A percentile compares a stretch with the other conserved stretches of the same genome.
Evolutionary conservation across 2,113 vertebrate genomes (phyloP).

Genomic region (Carassius carassius): DNA sequence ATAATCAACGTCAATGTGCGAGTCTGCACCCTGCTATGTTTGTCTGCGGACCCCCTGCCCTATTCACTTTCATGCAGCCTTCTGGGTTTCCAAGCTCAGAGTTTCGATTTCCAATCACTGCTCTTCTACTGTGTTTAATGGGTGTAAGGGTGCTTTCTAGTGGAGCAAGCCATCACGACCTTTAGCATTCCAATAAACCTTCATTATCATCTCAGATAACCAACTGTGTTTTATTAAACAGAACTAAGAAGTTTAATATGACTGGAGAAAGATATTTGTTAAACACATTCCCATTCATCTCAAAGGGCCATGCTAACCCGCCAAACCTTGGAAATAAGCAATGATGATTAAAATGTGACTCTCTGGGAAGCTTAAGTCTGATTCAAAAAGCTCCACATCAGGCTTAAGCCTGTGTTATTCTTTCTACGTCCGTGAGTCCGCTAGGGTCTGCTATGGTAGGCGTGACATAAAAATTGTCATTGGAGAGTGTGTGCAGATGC

Average conservation of each 20-base stretch:
- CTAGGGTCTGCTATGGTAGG: no score
- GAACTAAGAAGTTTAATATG: slow-evolving; percentile 2
- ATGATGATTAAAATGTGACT: slow-evolving; percentile 55
- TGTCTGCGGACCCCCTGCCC: slow-evolving; percentile 3
- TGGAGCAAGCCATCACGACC: slow-evolving; percentile 35
- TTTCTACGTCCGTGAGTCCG: no score
- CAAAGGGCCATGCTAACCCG: neutral
- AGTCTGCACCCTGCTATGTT: neutral
- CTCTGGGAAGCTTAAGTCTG: slow-evolving; percentile 29
- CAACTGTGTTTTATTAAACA: slow-evolving; percentile 55
- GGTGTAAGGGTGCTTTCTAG: slow-evolving; percentile 21
- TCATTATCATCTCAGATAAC: slow-evolving; percentile 54
- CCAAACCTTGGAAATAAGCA: slow-evolving; percentile 39
- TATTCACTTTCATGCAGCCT: slow-evolving; percentile 18
- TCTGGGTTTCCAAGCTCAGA: neutral
- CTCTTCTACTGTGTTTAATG: slow-evolving; percentile 28
- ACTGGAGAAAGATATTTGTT: neutral
- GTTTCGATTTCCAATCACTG: slow-evolving; percentile 43
- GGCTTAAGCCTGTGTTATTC: neutral
- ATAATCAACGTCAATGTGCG: neutral
- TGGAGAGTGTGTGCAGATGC: no score
- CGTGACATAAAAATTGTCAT: no score
- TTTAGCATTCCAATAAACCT: slow-evolving; percentile 51
- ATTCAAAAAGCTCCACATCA: slow-evolving; percentile 52
- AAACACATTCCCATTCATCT: neutral